A percentile compares a stretch with the other conserved stretches of the same genome.
Conservation (phyloP, 2,113 vertebrate genomes). For the Eptatretus burgeri region DNA sequence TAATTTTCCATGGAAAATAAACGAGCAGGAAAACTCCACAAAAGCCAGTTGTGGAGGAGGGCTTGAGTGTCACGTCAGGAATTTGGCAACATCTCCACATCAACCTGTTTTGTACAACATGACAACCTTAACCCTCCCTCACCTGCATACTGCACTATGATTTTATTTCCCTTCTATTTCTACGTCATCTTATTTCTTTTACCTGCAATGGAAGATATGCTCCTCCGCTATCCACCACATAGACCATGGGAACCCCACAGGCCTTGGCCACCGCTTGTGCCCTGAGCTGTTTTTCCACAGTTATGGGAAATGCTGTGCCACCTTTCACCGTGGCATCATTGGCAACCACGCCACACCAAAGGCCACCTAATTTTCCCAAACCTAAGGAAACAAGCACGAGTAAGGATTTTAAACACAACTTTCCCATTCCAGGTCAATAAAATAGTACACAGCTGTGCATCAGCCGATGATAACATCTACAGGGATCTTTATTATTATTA, state of each 20-base stretch:
- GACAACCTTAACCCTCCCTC: background rate
- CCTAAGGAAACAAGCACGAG: slow-evolving; percentile 15
- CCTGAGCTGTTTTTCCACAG: slow-evolving; percentile 39
- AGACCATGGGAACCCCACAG: slow-evolving; percentile 31
- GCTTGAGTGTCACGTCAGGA: too few relatives aligned
- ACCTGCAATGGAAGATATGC: slow-evolving; percentile 46
- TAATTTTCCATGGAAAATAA: background rate
- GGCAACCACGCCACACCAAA: slow-evolving; percentile 38
- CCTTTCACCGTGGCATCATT: slow-evolving; percentile 46
- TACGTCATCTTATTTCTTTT: slow-evolving; percentile 2
- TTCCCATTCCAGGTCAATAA: too few relatives aligned
- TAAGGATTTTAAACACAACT: background rate
- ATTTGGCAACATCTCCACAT: too few relatives aligned
- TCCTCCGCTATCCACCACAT: slow-evolving; percentile 38
- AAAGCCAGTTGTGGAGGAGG: background rate
- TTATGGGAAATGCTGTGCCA: slow-evolving; percentile 34
- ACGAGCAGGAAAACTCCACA: background rate
- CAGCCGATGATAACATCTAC: background rate
- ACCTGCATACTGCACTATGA: background rate
- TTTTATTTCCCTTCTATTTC: too few relatives aligned
- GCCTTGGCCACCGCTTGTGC: slow-evolving; percentile 37
- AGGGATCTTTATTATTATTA: too few relatives aligned
- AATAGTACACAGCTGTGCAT: background rate
- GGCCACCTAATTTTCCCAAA: slow-evolving; percentile 28
- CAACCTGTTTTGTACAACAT: too few relatives aligned